These are phyloP conservation scores for Apolygus lucorum DNA, from an alignment of 1,140 invertebrate genomes.

Conservation along the genomic window DNA sequence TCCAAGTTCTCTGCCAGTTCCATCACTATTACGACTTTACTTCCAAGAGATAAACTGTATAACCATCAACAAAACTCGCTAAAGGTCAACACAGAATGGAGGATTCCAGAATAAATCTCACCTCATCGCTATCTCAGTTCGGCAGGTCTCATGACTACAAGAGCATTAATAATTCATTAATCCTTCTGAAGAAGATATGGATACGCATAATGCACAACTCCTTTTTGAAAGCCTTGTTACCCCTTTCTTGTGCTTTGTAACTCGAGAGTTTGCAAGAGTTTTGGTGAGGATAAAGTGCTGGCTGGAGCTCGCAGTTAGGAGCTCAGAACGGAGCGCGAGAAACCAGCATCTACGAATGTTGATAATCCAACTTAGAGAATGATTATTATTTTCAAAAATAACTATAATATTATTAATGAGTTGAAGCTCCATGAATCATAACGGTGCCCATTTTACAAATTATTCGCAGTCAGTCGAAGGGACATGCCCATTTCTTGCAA, in stretches of 20 bases:
- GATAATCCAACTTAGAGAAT: too few species aligned
- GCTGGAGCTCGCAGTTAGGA: too few species aligned
- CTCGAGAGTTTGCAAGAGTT: background rate
- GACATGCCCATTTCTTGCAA: too few species aligned
- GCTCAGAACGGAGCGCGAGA: too few species aligned
- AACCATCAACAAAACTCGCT: background rate
- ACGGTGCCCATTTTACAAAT: too few species aligned
- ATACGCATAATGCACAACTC: background rate
- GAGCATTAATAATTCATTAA: background rate
- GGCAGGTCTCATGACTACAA: background rate
- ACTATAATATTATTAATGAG: too few species aligned
- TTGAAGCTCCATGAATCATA: too few species aligned
- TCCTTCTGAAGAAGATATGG: background rate
- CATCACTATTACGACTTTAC: background rate
- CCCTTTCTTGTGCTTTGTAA: background rate
- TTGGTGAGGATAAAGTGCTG: too few species aligned
- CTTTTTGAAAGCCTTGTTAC: background rate
- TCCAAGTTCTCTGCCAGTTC: background rate
- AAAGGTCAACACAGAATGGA: background rate
- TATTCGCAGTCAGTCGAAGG: too few species aligned
- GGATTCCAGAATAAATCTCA: background rate
- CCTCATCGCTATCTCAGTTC: background rate
- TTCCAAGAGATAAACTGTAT: background rate
- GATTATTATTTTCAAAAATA: too few species aligned
- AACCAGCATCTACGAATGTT: too few species aligned